Percentiles rank a stretch among this genome's conserved stretches.
Conservation (phyloP, 2,797 vertebrate genomes). For the Rhabdomys pumilio region DNA sequence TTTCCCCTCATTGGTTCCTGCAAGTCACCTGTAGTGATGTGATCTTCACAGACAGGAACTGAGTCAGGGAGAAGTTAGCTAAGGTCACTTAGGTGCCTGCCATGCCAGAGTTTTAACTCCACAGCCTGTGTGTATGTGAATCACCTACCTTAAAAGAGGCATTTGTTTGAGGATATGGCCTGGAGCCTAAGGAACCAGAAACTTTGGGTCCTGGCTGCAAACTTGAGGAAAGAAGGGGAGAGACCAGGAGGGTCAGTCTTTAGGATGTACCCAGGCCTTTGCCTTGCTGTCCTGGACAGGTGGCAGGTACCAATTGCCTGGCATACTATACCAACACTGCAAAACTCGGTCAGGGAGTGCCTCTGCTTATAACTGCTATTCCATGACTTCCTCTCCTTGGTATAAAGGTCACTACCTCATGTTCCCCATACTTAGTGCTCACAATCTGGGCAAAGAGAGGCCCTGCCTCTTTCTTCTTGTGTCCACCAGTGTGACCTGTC, state of each 20-base stretch:
- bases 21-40: rapidly evolving
- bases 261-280: no score
- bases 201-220: no score
- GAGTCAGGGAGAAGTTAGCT: not conserved
- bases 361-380: rapidly evolving
- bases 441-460: not conserved
- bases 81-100: not conserved
- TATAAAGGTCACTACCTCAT: no score
- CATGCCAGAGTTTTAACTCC: not conserved
- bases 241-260: rapidly evolving
- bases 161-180: not conserved
- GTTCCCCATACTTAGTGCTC: not conserved
- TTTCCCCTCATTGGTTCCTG: not conserved
- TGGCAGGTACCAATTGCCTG: not conserved
- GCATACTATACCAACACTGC: rapidly evolving
- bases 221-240: not conserved
- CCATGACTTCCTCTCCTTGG: not conserved
- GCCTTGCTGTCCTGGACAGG: not conserved
- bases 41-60: not conserved
- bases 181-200: rapidly evolving
- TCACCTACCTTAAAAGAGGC: not conserved
- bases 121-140: no score
- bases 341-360: not conserved
- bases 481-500: rapidly evolving
- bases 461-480: not conserved